These are phyloP conservation scores for Hormaphis cornu DNA, from an alignment of 1,140 invertebrate species.

Conservation along the genomic window DNA sequence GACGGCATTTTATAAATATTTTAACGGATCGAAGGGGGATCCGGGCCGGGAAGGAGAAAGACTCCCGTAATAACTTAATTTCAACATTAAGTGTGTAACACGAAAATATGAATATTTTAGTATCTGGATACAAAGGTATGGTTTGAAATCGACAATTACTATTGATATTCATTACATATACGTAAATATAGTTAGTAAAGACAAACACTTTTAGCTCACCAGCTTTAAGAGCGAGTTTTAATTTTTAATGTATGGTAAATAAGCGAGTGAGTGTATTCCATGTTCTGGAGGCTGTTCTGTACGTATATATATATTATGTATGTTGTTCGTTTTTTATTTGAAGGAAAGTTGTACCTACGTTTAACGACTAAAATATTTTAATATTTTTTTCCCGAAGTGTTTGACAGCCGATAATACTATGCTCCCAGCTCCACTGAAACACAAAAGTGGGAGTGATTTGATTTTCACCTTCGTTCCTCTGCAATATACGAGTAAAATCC, in stretches of 20 bases:
- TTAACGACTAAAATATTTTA: neutral
- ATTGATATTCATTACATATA: no score
- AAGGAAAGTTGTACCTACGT: neutral
- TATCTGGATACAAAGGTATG: no score
- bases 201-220: neutral
- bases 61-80: no score
- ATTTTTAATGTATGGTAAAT: neutral
- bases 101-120: no score
- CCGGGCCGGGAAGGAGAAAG: no score
- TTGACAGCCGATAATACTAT: conserved; percentile 18
- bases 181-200: no score
- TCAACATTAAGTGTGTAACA: no score
- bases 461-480: conserved; percentile 2
- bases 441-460: neutral
- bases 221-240: neutral
- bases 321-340: conserved; percentile 10
- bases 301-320: neutral
- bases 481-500: no score
- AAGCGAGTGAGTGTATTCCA: neutral
- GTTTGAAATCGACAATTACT: no score
- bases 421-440: neutral
- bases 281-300: conserved; percentile 6
- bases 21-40: no score
- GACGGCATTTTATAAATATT: no score
- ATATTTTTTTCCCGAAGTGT: neutral